phyloP scores from a whole-genome alignment of 37 sponge, comb jelly and placozoan species.

The Halichondria panicea region DNA sequence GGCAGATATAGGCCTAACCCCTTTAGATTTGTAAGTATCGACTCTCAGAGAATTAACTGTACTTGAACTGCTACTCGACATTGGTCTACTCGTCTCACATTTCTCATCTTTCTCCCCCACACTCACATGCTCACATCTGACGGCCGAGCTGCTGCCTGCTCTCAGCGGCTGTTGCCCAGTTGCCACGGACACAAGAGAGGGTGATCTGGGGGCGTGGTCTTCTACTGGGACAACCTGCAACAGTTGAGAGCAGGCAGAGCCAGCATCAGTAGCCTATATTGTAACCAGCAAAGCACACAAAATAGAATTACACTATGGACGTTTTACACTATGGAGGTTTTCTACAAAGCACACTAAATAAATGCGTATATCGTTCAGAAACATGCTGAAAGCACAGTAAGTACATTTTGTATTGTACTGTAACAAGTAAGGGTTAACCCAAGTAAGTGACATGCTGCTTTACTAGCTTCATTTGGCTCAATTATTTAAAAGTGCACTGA shows the following conservation, averaged over 20 bases:
- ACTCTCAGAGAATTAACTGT: too few relatives aligned
- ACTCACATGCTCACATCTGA: neutral
- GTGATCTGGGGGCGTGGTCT: neutral
- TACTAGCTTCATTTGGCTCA: too few relatives aligned
- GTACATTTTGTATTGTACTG: too few relatives aligned
- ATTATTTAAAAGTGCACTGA: too few relatives aligned
- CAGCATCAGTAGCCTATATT: constrained; percentile 13
- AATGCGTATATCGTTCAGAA: too few relatives aligned
- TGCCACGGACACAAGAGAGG: constrained; percentile 5
- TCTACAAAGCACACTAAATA: too few relatives aligned
- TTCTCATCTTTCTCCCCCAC: neutral
- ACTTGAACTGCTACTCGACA: too few relatives aligned
- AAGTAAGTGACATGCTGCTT: too few relatives aligned
- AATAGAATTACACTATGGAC: neutral
- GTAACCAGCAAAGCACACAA: neutral
- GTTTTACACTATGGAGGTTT: neutral
- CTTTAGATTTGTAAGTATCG: too few relatives aligned
- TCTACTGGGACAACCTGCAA: constrained; percentile 57
- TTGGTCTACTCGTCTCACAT: neutral
- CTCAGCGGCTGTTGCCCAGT: constrained; percentile 30
- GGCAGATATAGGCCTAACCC: too few relatives aligned
- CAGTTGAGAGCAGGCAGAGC: constrained; percentile 71
- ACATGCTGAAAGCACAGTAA: too few relatives aligned
- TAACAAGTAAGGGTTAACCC: too few relatives aligned
- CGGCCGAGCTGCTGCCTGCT: constrained; percentile 41